Evolutionary conservation across 2,888 invertebrate species (phyloP), one percentile per base, ranked within the genome.

Genomic region (Opisthograptis luteolata): DNA sequence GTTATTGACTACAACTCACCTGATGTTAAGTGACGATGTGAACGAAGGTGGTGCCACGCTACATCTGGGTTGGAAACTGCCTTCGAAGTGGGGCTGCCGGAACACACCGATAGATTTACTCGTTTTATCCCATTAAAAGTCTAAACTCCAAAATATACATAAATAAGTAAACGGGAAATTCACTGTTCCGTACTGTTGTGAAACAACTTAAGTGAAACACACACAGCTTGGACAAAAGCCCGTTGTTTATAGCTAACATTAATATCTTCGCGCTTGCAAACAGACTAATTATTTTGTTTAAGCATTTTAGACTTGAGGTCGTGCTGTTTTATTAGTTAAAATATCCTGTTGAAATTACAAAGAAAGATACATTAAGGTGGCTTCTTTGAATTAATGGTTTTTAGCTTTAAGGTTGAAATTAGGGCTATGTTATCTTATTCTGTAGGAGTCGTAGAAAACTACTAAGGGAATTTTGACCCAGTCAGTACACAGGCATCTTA

Each of bases 171-270:
- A n/a, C n/a, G 9, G 6, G 19, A 30, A 35, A 41, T 20, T 40
- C 14, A 31, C n/a, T 39, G 50, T 25, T 22, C 12, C 12, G 40
- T 39, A 54, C 43, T 15, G 25, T 57, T 55, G 51, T 47, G 40
- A 51, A 66, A 64, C 62, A 64, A 62, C 62, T 65, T 66, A 66
- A 72, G 64, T 67, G 62, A 60, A 68, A 68, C 65, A 64, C 60
- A 69, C 70, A 72, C 66, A 68, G 58, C 60, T 55, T 57, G 60
- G 65, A 71, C 67, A 67, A 70, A 72, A 75, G 70, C 69, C 42
- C 39, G 61, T 65, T 60, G 76, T 76, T 73, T 73, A 78, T 76
- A 60, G 64, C 60, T 37, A 53, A 61, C 70, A 73, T 76, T 76
- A 73, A 75, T 76, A 70, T 70, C 67, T 66, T 66, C 58, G 58